phyloP scores from a whole-genome alignment of 2,888 invertebrate genomes.

The Macrophya alboannulata region DNA sequence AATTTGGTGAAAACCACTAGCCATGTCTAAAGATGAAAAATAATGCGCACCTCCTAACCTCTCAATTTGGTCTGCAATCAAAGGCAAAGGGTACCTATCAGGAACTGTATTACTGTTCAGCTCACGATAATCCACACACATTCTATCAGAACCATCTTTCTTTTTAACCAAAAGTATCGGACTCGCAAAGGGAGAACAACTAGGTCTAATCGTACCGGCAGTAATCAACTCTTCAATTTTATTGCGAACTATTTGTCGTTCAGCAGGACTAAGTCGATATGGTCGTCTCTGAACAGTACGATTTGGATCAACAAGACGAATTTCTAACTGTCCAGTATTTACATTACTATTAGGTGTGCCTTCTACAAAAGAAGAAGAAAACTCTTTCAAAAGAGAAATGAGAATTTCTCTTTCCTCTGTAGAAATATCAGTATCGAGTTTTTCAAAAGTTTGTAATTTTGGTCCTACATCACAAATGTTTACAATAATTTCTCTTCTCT shows the following conservation, averaged over 20 bases:
- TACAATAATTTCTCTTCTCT: neutral
- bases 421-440: slow-evolving; percentile 28
- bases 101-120: slow-evolving; percentile 64
- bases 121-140: slow-evolving; percentile 64
- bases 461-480: neutral
- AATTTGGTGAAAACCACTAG: slow-evolving; percentile 63
- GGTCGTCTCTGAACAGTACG: slow-evolving; percentile 54
- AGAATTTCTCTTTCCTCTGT: slow-evolving; percentile 10
- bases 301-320: slow-evolving; percentile 51
- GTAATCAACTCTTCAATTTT: slow-evolving; percentile 51
- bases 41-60: slow-evolving; percentile 58
- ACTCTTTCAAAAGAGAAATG: slow-evolving; percentile 39
- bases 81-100: slow-evolving; percentile 57
- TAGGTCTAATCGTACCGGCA: slow-evolving; percentile 60
- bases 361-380: slow-evolving; percentile 18
- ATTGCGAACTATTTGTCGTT: slow-evolving; percentile 50
- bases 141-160: slow-evolving; percentile 60
- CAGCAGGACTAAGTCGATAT: slow-evolving; percentile 41
- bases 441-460: neutral
- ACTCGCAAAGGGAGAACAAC: slow-evolving; percentile 61
- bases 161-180: slow-evolving; percentile 63
- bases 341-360: slow-evolving; percentile 40
- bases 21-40: slow-evolving; percentile 63
- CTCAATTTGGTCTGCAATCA: slow-evolving; percentile 63
- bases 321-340: slow-evolving; percentile 55